Evolutionary conservation across 2,113 vertebrate species (phyloP).

Genomic region (Corythaeola cristata): DNA sequence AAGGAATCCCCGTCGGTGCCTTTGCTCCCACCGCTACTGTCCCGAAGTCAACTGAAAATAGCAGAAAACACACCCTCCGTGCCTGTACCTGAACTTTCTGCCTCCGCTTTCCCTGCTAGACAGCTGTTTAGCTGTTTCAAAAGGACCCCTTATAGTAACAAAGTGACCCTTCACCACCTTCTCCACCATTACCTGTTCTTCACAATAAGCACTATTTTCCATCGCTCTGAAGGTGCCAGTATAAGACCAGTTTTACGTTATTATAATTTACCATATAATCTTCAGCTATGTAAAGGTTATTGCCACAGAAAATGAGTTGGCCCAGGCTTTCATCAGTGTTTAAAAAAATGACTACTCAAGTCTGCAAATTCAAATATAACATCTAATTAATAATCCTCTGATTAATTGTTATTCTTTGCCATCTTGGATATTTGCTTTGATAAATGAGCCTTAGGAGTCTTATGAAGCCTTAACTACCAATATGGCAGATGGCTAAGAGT

Average conservation of each 20-base stretch:
- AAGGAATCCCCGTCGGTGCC: neutral
- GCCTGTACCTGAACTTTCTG: neutral
- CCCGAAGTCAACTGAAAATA: neutral
- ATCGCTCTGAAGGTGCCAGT: neutral
- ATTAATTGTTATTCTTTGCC: slow-evolving; percentile 12
- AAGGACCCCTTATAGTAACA: neutral
- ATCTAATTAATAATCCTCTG: neutral
- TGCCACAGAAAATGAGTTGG: neutral
- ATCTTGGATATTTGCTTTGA: neutral
- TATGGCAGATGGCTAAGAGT: neutral
- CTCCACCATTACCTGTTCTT: neutral
- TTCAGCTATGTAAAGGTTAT: neutral
- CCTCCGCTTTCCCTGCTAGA: neutral
- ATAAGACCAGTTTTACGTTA: neutral
- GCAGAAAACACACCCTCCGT: rapidly evolving
- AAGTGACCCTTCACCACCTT: neutral
- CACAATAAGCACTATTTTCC: neutral
- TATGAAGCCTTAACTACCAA: neutral
- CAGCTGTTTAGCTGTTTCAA: neutral
- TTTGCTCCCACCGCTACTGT: neutral
- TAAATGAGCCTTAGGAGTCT: neutral
- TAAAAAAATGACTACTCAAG: neutral
- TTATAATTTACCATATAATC: neutral
- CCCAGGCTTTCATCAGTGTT: neutral
- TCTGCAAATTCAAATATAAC: neutral